Evolutionary conservation across 1,140 invertebrate species (phyloP).

Genomic region (Nasonia longicornis): DNA sequence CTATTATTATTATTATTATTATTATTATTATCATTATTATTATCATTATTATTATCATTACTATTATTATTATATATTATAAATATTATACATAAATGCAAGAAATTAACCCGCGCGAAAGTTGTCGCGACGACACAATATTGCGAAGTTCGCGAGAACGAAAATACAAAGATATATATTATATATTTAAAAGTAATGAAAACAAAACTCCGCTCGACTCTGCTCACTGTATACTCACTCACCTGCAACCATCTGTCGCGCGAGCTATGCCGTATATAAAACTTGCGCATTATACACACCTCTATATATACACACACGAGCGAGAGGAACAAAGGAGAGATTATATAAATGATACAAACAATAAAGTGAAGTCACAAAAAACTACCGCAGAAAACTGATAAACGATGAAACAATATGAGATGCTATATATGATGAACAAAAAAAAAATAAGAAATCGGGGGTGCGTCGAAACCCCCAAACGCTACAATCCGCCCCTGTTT

Average conservation of each 20-base stretch:
- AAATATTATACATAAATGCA: conserved; percentile 32
- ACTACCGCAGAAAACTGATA: conserved; percentile 14
- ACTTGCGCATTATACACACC: no score
- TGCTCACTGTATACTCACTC: conserved; percentile 13
- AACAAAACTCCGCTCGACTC: conserved; percentile 20
- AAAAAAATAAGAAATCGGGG: background rate
- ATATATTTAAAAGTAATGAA: conserved; percentile 14
- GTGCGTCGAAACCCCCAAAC: background rate
- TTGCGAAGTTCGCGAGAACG: background rate
- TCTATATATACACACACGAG: background rate
- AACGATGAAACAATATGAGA: conserved; percentile 26
- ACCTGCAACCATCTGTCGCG: background rate
- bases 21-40: background rate
- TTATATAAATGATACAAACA: conserved; percentile 20
- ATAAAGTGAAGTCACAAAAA: conserved; percentile 9
- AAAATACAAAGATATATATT: conserved; percentile 16
- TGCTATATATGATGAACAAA: background rate
- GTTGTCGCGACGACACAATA: conserved; percentile 17
- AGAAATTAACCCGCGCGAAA: conserved; percentile 27
- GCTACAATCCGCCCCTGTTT: conserved; percentile 22
- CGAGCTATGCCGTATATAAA: no score
- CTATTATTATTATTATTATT: conserved; percentile 31
- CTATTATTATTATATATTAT: background rate
- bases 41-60: no score
- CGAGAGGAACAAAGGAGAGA: conserved; percentile 3